Conservation (phyloP, 1,140 invertebrate species). For the Heliothis subflexa region DNA sequence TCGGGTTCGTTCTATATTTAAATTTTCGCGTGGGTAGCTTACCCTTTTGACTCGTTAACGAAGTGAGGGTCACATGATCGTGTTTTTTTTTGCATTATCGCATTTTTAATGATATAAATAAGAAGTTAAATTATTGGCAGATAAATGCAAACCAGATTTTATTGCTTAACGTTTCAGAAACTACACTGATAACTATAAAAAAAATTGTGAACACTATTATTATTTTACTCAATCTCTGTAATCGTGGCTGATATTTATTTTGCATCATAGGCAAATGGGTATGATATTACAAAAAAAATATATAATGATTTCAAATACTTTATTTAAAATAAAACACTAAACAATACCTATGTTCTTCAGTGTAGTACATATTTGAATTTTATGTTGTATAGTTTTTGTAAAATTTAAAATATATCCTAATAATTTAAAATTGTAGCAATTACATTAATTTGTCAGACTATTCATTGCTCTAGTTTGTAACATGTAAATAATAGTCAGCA, state of each 20-base stretch:
- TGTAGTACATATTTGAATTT: neutral
- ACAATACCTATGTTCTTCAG: too few species aligned
- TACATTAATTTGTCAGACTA: slow-evolving; percentile 4
- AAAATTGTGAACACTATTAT: neutral
- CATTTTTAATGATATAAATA: neutral
- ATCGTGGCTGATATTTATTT: too few species aligned
- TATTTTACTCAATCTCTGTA: too few species aligned
- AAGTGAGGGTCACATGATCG: neutral
- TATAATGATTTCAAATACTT: too few species aligned
- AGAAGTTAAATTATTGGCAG: neutral
- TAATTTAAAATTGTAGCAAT: slow-evolving; percentile 6
- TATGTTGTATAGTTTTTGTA: neutral
- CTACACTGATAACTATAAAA: neutral
- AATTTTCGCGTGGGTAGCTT: slow-evolving; percentile 39
- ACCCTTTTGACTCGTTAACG: slow-evolving; percentile 18
- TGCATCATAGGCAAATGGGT: too few species aligned
- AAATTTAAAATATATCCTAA: neutral
- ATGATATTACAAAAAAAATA: neutral
- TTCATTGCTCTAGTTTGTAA: neutral
- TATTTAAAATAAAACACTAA: too few species aligned
- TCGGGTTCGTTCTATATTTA: slow-evolving; percentile 20
- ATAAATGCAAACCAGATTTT: neutral
- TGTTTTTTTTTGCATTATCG: slow-evolving; percentile 7
- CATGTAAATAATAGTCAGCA: neutral
- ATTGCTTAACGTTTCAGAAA: neutral